Base-by-base conservation (phyloP, 2,797 vertebrate species). In the Aselliscus stoliczkanus region DNA sequence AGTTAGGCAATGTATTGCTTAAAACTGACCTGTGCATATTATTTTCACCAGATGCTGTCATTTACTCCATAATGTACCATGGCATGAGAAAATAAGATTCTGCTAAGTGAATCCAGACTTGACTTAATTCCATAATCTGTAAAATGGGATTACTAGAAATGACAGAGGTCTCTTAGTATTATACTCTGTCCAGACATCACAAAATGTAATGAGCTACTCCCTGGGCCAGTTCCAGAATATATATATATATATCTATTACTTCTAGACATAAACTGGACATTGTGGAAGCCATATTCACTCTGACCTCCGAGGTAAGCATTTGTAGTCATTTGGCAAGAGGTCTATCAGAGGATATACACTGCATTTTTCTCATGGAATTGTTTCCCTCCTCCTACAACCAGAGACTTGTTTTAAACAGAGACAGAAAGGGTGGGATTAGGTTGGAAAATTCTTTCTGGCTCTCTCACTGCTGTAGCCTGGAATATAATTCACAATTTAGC, bases 131-230 rank as follows among this genome's bases (percentile, higher is more conserved):
- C 47, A 27, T 69, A 85, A 70, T 96, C 88, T 93, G 54, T 88
- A 47, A 94, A 76, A 90, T 84, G 69, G 67, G 58, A 69, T 96
- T 88, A 72, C 14, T 27, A 34, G 67, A 69, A 88, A 76, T 93
- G 81, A 14, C 29, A 72, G 44, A 89, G 14, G 1, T 39, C 60
- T 84, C 11, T 64, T 83, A 44, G 9, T 72, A 58, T 52, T 60
- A 65, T 67, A 34, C n/a, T 96, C n/a, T 84, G 60, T 70, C 77
- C 6, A 93, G 83, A 42, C 1, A 29, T 80, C 39, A 76, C 21
- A 83, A 47, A 83, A 93, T 93, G 5, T 76, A 96, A 94, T 72
- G 60, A 91, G 47, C 15, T 65, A n/a, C 31, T 86, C 10, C 23
- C 11, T 89, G 79, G 50, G 21, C 29, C 34, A 83, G 18, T 62